Base-by-base conservation (phyloP, 2,888 invertebrate species). In the Keiferia lycopersicella region DNA sequence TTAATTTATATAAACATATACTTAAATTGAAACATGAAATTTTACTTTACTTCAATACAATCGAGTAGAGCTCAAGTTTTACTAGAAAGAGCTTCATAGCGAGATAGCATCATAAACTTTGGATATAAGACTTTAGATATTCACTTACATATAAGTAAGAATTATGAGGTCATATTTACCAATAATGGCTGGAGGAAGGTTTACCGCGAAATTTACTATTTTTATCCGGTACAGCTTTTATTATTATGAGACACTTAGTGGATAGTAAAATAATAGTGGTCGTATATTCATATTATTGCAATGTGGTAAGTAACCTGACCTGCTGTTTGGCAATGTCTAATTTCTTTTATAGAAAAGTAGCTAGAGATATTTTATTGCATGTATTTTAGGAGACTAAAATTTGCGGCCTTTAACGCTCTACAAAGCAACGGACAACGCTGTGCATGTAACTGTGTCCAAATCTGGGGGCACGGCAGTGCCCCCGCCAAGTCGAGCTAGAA, bases 121-220 rank as follows among this genome's bases (percentile, higher is more conserved):
- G n/a, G 16, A 60, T 26, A 26, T 50, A 48, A 48, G 34, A 61
- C 12, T 51, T 61, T 16, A 45, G 30, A 39, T 53, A 62, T 53
- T 18, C 3, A 39, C 34, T 71, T 72, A 73, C 71, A 16, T n/a
- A 45, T 45, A 72, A 73, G 74, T 76, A 70, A 71, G 78, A 77
- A 77, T 81, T 78, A 82, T 72, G 77, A 75, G 69, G 71, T 68
- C 72, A 69, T 75, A 76, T 53, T 22, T 73, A 71, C 67, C 34
- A 67, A 68, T 70, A 71, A 69, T 71, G 69, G 70, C 71, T 65
- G 67, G 69, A 68, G 71, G 70, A 68, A 62, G 65, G 71, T 70
- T 73, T 69, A 73, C 71, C 71, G 63, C 71, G 62, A 68, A 74
- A 73, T 78, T 76, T 76, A 78, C 74, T 79, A 78, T 79, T 70